A percentile compares a stretch with the other conserved stretches of the same genome.
Conservation (phyloP, 92 coral and sea anemone species). For the Phenganax stokvisi region DNA sequence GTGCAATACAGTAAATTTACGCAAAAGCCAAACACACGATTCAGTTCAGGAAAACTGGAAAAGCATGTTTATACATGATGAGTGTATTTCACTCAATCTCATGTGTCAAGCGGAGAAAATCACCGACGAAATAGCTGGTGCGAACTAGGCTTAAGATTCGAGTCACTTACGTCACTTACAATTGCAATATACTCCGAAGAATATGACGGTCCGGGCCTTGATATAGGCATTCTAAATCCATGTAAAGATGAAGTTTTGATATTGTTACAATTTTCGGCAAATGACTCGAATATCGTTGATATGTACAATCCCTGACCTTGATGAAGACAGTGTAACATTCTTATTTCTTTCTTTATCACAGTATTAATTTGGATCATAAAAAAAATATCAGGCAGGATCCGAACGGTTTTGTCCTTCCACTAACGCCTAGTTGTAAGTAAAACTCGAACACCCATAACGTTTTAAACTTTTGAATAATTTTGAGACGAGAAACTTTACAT, state of each 20-base stretch:
- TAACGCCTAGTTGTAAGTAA: constrained; percentile 91
- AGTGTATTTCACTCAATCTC: too few relatives aligned
- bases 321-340: background rate
- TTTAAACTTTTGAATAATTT: background rate
- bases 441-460: background rate
- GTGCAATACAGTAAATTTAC: too few relatives aligned
- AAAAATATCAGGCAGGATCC: constrained; percentile 77
- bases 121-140: too few relatives aligned
- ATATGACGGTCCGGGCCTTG: too few relatives aligned
- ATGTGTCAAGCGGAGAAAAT: too few relatives aligned
- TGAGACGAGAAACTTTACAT: background rate
- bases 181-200: too few relatives aligned
- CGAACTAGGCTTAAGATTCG: too few relatives aligned
- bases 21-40: too few relatives aligned
- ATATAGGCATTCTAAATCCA: too few relatives aligned
- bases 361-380: constrained; percentile 41
- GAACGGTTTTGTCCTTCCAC: constrained; percentile 78
- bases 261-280: background rate
- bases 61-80: too few relatives aligned
- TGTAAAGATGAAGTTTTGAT: background rate
- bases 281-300: background rate
- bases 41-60: too few relatives aligned
- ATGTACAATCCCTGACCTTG: background rate
- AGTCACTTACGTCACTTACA: too few relatives aligned
- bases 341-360: background rate